phyloP scores from a whole-genome alignment of 2,888 invertebrate species.

The Calameuta filiformis region DNA sequence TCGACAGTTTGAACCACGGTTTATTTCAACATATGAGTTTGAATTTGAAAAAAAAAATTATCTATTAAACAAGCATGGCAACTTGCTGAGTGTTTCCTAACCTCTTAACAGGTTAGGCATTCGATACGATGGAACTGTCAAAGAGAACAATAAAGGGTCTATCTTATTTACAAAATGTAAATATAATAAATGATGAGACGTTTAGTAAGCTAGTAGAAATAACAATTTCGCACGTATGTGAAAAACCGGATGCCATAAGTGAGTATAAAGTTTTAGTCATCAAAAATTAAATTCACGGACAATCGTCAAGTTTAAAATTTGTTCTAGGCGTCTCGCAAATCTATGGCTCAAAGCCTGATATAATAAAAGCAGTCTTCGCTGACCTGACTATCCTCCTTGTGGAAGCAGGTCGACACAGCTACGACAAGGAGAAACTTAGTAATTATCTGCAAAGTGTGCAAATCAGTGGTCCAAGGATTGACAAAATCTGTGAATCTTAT shows the following conservation, averaged over 20 bases:
- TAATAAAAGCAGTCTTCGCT: constrained; percentile 49
- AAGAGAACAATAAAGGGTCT: constrained; percentile 40
- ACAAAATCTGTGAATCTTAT: constrained; percentile 51
- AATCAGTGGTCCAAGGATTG: constrained; percentile 42
- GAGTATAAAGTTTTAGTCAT: constrained; percentile 18
- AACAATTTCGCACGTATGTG: constrained; percentile 36
- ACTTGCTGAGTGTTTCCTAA: neutral
- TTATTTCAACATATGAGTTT: too few relatives aligned
- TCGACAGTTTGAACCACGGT: neutral
- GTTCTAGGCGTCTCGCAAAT: constrained; percentile 44
- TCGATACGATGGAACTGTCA: constrained; percentile 46
- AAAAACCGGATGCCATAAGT: constrained; percentile 46
- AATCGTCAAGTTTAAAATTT: neutral
- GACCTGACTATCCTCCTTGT: constrained; percentile 51
- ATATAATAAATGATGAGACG: constrained; percentile 44
- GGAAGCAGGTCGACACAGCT: constrained; percentile 54
- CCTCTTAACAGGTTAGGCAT: neutral
- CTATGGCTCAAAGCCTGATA: constrained; percentile 45
- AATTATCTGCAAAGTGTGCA: constrained; percentile 38
- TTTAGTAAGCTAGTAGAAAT: constrained; percentile 45
- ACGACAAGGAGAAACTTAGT: constrained; percentile 44
- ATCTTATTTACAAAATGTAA: constrained; percentile 38
- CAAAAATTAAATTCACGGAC: neutral
- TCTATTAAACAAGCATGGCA: neutral
- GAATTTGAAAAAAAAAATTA: neutral